Conservation (phyloP, 2,113 vertebrate species). For the Austrofundulus limnaeus region DNA sequence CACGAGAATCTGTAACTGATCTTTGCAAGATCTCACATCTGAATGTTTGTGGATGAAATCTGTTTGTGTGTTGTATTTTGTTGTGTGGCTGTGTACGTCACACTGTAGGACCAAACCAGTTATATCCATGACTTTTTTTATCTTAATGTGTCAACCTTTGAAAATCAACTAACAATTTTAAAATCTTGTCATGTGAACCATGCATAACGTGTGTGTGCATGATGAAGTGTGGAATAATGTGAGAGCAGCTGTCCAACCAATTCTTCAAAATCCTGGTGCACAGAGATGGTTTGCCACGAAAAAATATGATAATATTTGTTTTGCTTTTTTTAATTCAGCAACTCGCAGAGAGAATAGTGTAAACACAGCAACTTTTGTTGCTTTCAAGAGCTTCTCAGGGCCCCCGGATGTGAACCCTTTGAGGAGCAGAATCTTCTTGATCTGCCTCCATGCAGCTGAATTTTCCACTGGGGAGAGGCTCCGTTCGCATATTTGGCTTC, state of each 20-base stretch:
- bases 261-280: constrained; percentile 1
- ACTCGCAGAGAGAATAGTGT: constrained; percentile 18
- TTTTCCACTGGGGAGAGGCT: constrained; percentile 41
- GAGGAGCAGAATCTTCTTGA: constrained; percentile 52
- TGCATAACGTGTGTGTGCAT: too few relatives aligned
- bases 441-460: constrained; percentile 43
- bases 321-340: constrained; percentile 16
- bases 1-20: too few relatives aligned
- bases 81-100: too few relatives aligned
- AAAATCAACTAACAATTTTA: too few relatives aligned
- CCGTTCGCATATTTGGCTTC: constrained; percentile 33
- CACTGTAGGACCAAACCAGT: too few relatives aligned
- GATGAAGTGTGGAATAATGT: too few relatives aligned
- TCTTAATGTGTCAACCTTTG: too few relatives aligned
- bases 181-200: too few relatives aligned
- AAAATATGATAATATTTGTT: constrained; percentile 7
- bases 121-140: too few relatives aligned
- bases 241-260: background rate
- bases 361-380: constrained; percentile 29
- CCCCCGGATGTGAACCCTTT: constrained; percentile 34
- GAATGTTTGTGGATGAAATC: too few relatives aligned
- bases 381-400: constrained; percentile 35
- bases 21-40: too few relatives aligned
- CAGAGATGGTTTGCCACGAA: constrained; percentile 16
- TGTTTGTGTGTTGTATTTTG: too few relatives aligned